phyloP scores from a whole-genome alignment of 2,797 vertebrate species.

The Lagocephalus sceleratus region DNA sequence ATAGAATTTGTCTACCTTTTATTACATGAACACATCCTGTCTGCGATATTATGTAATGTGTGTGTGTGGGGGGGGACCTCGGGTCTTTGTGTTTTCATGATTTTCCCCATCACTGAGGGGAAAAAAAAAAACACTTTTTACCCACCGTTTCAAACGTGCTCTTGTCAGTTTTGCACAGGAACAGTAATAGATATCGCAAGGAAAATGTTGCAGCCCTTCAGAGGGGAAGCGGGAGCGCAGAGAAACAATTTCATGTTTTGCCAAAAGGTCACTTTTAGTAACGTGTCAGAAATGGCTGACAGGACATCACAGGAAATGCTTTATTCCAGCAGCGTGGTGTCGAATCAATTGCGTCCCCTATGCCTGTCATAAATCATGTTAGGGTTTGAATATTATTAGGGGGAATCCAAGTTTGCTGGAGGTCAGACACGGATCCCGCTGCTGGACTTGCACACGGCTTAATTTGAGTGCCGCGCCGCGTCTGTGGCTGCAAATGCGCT shows the following conservation, averaged over 20 bases:
- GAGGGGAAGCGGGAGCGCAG: slow-evolving; percentile 31
- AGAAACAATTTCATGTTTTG: slow-evolving; percentile 63
- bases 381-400: slow-evolving; percentile 25
- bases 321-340: slow-evolving; percentile 26
- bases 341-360: slow-evolving; percentile 19
- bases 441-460: slow-evolving; percentile 16
- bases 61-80: no score
- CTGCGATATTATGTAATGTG: neutral
- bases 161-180: slow-evolving; percentile 39
- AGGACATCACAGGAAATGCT: slow-evolving; percentile 32
- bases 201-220: slow-evolving; percentile 34
- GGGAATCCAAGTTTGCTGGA: slow-evolving; percentile 15
- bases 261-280: slow-evolving; percentile 72
- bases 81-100: slow-evolving; percentile 22
- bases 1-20: slow-evolving; percentile 14
- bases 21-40: neutral
- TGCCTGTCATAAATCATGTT: slow-evolving; percentile 45
- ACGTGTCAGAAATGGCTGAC: slow-evolving; percentile 63
- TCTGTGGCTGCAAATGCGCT: no score
- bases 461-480: no score
- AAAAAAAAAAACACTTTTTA: slow-evolving; percentile 21
- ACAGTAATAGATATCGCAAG: slow-evolving; percentile 52
- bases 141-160: slow-evolving; percentile 33
- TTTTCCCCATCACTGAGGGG: slow-evolving; percentile 17
- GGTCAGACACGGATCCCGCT: slow-evolving; percentile 10